Evolutionary conservation across 1,140 invertebrate species (phyloP), one percentile per base, ranked within the genome.

Genomic region (Parasteatoda tepidariorum): DNA sequence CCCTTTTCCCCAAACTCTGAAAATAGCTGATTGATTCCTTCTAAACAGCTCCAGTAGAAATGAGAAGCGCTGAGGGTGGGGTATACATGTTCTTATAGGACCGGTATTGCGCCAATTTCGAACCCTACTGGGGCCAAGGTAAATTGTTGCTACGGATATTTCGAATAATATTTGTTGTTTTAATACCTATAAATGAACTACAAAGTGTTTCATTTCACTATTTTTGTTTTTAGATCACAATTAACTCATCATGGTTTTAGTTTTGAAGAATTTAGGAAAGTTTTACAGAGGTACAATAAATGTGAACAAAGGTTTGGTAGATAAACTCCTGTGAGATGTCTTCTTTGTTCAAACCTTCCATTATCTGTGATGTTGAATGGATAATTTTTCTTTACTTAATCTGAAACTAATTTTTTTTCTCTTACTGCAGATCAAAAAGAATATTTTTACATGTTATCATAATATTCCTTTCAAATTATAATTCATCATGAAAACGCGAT

Each of bases 271-370:
- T 83, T 83, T 30, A 59, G 66, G 9, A 57, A 24, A 24, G 18
- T 74, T 31, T 41, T 83, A 55, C 33, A 18, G 13, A 33, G 55
- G 24, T 83, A 83, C 38, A 74, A 48, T 28, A 48, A 55, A 34
- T 83, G 81, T 74, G 81, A 83, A 74, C 81, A 83, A 74, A 83
- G 81, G 38, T 74, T 74, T 66, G 81, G 81, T 1, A 83, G 64
- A 57, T 83, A 74, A 33, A n/a, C 24, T 22, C 15, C 28, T 54
- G 68, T 66, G 70, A 33, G 48, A 31, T 75, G 3, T 79, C 22
- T 9, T 57, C 24, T 28, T 68, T 79, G n/a, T 59, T 68, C 64
- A 22, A 67, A 76, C n/a, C 76, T 79, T 79, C 76, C 48, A 70
- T 33, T 15, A 62, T 82, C 78, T 82, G 78, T 82, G 78, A 82